Conservation (phyloP, 1,140 invertebrate genomes). For the Trichogramma pretiosum region DNA sequence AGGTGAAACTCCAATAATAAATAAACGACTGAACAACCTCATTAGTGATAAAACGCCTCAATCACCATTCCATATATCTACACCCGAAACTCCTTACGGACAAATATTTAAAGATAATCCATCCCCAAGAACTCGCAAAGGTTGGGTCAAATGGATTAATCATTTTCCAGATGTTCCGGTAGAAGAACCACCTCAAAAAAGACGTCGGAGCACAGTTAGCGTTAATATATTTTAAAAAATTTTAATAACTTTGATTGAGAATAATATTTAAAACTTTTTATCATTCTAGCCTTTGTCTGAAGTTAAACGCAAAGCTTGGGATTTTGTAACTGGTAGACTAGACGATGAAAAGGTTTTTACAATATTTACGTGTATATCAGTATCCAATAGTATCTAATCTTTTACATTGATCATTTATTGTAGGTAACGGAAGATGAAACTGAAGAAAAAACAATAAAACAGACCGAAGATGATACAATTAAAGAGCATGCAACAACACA, state of each 20-base stretch:
- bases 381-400: too few relatives aligned
- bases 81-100: slow-evolving; percentile 51
- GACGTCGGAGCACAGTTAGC: slow-evolving; percentile 43
- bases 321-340: slow-evolving; percentile 14
- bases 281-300: slow-evolving; percentile 45
- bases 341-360: not conserved
- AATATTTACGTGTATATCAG: too few relatives aligned
- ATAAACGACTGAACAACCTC: slow-evolving; percentile 32
- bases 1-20: slow-evolving; percentile 28
- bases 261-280: slow-evolving; percentile 8
- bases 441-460: not conserved
- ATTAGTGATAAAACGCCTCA: slow-evolving; percentile 23
- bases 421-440: too few relatives aligned
- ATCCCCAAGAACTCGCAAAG: slow-evolving; percentile 45
- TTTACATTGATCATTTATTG: not conserved
- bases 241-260: slow-evolving; percentile 1
- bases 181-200: slow-evolving; percentile 33
- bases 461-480: not conserved
- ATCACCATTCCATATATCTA: slow-evolving; percentile 42
- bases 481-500: not conserved
- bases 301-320: slow-evolving; percentile 42
- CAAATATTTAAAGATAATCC: slow-evolving; percentile 43
- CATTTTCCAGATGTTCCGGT: slow-evolving; percentile 38
- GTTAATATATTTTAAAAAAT: slow-evolving; percentile 20
- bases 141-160: slow-evolving; percentile 44